A percentile compares a stretch with the other conserved stretches of the same genome.
These are phyloP conservation scores for Orchestes rusci DNA, from an alignment of 2,888 invertebrate species.

Conservation along the genomic window DNA sequence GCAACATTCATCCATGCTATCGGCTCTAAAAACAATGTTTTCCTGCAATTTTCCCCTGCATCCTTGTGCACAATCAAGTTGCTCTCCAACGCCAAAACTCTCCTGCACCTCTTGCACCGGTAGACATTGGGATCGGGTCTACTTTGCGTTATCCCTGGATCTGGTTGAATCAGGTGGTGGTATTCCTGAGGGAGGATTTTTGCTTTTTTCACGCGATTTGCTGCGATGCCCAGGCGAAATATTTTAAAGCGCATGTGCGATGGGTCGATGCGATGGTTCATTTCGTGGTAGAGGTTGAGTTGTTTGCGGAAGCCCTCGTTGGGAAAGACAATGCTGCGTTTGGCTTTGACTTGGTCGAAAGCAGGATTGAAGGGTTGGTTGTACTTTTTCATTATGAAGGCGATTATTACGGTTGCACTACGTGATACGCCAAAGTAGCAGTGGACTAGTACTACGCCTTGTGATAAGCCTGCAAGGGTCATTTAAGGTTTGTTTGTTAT, in stretches of 20 bases:
- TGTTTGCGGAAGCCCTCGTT: constrained; percentile 74
- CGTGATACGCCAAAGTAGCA: constrained; percentile 90
- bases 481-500: too few species aligned
- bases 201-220: constrained; percentile 73
- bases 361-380: constrained; percentile 66
- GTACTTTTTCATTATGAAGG: constrained; percentile 82
- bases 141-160: constrained; percentile 63
- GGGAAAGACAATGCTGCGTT: constrained; percentile 66
- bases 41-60: constrained; percentile 49
- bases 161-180: constrained; percentile 68
- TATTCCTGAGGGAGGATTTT: constrained; percentile 77
- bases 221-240: constrained; percentile 71
- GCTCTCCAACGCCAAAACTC: constrained; percentile 73
- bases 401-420: constrained; percentile 80
- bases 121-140: constrained; percentile 79
- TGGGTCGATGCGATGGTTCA: constrained; percentile 65
- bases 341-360: constrained; percentile 59
- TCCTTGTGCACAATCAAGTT: constrained; percentile 69
- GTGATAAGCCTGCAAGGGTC: constrained; percentile 28
- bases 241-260: constrained; percentile 64
- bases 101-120: constrained; percentile 72
- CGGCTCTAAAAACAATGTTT: constrained; percentile 83
- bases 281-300: constrained; percentile 68
- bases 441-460: constrained; percentile 74
- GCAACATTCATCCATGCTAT: constrained; percentile 71